phyloP scores from a whole-genome alignment of 2,888 invertebrate species.

The Choristoneura rosaceana region DNA sequence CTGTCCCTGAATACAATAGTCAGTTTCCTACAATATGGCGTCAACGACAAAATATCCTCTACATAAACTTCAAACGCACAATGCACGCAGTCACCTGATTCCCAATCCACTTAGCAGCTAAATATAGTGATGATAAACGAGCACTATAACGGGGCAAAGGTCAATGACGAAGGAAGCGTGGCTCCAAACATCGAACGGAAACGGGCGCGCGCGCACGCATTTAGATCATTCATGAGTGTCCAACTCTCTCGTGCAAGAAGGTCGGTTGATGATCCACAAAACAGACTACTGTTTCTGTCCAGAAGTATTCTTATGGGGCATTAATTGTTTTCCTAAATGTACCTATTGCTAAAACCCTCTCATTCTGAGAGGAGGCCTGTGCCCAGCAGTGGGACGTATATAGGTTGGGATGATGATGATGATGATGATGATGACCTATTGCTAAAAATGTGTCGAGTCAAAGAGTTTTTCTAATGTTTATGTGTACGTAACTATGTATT shows the following conservation, averaged over 20 bases:
- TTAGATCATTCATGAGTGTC: slow-evolving; percentile 23
- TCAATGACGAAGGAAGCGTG: slow-evolving; percentile 31
- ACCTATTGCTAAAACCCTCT: no score
- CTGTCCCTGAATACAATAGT: background rate
- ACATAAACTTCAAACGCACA: background rate
- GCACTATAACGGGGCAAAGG: slow-evolving; percentile 29
- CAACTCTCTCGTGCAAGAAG: background rate
- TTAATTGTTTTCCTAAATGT: no score
- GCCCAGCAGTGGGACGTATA: no score
- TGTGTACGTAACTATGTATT: no score
- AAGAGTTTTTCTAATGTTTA: no score
- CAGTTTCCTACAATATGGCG: background rate
- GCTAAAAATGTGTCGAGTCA: no score
- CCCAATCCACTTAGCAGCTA: slow-evolving; percentile 9
- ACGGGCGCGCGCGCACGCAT: slow-evolving; percentile 18
- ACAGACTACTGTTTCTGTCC: no score
- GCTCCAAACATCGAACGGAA: slow-evolving; percentile 36
- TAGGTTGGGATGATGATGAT: no score
- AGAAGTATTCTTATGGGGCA: no score
- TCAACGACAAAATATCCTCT: background rate
- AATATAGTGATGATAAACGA: slow-evolving; percentile 37
- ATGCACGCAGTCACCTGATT: slow-evolving; percentile 20
- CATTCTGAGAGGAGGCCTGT: no score
- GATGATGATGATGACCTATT: no score
- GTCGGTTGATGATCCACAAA: background rate